phyloP scores from a whole-genome alignment of 2,113 vertebrate species.

The Callithrix jacchus region DNA sequence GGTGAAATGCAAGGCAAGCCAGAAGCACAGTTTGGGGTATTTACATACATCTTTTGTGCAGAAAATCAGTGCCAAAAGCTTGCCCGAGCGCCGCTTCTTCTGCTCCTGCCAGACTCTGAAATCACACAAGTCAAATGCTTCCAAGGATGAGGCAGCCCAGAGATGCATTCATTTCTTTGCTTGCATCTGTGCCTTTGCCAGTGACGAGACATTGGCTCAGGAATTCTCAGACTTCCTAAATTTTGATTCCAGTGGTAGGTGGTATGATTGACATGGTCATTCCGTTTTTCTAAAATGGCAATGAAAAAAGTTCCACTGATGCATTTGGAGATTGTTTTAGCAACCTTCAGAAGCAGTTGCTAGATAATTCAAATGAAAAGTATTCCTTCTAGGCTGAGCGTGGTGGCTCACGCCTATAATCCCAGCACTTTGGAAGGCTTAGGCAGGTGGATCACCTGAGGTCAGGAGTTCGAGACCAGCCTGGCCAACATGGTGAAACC shows the following conservation, averaged over 20 bases:
- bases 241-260: slow-evolving; percentile 84
- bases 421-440: too few species aligned
- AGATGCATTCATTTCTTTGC: slow-evolving; percentile 95
- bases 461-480: too few species aligned
- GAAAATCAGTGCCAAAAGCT: slow-evolving; percentile 66
- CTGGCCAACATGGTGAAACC: too few species aligned
- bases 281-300: slow-evolving; percentile 55
- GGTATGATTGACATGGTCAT: background rate
- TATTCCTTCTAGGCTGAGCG: background rate
- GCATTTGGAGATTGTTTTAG: slow-evolving; percentile 42
- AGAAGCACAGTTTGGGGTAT: slow-evolving; percentile 89
- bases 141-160: slow-evolving; percentile 61
- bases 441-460: too few species aligned
- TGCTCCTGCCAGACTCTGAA: slow-evolving; percentile 84
- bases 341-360: slow-evolving; percentile 47
- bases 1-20: slow-evolving; percentile 91
- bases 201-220: slow-evolving; percentile 89
- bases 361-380: slow-evolving; percentile 44
- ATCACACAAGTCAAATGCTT: slow-evolving; percentile 46
- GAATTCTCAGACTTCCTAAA: slow-evolving; percentile 92
- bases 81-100: slow-evolving; percentile 81
- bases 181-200: slow-evolving; percentile 93
- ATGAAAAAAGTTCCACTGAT: background rate
- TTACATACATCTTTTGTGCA: slow-evolving; percentile 89
- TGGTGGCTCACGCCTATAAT: too few species aligned